A percentile compares a stretch with the other conserved stretches of the same genome.
Evolutionary conservation across 2,113 vertebrate species (phyloP).

Genomic region (Brachyistius frenatus): DNA sequence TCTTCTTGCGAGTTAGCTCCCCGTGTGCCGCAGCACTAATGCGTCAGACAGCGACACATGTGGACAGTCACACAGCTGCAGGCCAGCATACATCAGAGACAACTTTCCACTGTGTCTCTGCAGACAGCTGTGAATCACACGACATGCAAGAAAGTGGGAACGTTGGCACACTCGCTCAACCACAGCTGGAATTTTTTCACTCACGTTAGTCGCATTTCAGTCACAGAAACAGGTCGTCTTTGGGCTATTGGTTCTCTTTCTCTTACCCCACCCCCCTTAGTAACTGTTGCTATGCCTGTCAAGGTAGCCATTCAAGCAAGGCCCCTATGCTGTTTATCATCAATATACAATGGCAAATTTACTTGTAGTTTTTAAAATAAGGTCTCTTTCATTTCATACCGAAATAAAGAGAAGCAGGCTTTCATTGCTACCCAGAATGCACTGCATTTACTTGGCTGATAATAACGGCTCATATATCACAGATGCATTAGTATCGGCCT

Average conservation of each 20-base stretch:
- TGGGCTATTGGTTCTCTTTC: background rate
- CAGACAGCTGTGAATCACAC: constrained; percentile 16
- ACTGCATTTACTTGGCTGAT: no score
- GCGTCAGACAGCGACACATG: constrained; percentile 51
- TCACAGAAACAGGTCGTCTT: background rate
- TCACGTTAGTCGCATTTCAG: background rate
- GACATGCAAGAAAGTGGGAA: background rate
- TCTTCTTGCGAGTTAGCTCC: constrained; percentile 33
- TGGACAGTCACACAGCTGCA: constrained; percentile 55
- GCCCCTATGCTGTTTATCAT: background rate
- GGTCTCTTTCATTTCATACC: background rate
- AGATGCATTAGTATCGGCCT: no score
- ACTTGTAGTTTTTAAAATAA: no score
- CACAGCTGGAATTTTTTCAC: constrained; percentile 9
- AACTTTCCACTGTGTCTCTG: constrained; percentile 28
- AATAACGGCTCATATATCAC: no score
- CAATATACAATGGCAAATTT: background rate
- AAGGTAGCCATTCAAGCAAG: background rate
- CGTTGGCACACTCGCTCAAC: background rate
- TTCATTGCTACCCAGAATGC: no score
- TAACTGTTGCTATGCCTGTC: background rate
- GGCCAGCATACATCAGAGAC: constrained; percentile 52
- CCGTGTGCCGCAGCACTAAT: constrained; percentile 34
- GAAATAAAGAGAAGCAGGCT: background rate
- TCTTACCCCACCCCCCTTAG: background rate